phyloP scores from a whole-genome alignment of 2,888 invertebrate genomes.

The Megaustenia siamemsis region DNA sequence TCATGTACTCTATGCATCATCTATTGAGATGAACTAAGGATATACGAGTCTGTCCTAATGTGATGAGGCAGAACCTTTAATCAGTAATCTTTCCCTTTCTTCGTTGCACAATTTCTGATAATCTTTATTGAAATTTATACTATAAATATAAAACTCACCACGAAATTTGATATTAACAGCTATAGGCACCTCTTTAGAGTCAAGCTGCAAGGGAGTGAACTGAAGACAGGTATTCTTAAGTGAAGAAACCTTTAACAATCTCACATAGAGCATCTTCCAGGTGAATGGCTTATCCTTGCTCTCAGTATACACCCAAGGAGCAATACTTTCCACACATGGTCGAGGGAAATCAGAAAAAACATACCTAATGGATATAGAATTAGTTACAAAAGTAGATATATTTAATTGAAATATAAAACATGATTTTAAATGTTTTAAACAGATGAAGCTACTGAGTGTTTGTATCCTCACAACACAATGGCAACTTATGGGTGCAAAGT shows the following conservation, averaged over 20 bases:
- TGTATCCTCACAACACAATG: no score
- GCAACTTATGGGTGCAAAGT: no score
- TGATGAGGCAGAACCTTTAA: not conserved
- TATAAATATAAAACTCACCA: constrained; percentile 28
- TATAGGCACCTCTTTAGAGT: not conserved
- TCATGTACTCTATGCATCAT: no score
- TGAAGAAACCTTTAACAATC: not conserved
- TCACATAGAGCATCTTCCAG: constrained; percentile 41
- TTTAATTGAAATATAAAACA: no score
- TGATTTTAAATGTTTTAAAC: no score
- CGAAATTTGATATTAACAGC: constrained; percentile 32
- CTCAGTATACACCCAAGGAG: constrained; percentile 32
- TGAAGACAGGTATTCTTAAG: not conserved
- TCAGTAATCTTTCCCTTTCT: no score
- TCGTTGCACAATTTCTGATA: no score
- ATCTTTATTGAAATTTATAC: no score
- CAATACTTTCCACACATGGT: constrained; percentile 37
- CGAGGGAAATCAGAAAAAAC: constrained; percentile 24
- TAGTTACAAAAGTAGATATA: no score
- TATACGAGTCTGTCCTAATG: not conserved
- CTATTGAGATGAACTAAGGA: no score
- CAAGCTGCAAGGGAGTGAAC: not conserved
- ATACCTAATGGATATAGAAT: no score
- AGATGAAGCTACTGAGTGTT: no score
- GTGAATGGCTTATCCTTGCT: constrained; percentile 22